Evolutionary conservation across 2,888 invertebrate genomes (phyloP), one percentile per base, ranked within the genome.

Genomic region (Latheticus oryzae): DNA sequence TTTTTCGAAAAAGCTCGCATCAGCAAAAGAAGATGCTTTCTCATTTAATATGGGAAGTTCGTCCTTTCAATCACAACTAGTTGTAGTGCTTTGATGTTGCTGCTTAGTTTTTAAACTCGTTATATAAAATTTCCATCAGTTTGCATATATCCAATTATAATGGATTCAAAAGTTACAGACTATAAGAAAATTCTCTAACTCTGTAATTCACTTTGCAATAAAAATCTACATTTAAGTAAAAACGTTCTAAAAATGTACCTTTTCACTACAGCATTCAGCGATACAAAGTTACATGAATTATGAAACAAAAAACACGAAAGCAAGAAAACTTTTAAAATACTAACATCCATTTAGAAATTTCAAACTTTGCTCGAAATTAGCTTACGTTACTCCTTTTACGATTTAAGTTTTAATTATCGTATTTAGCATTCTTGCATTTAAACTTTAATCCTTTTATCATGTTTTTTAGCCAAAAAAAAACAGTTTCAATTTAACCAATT

Each of bases 201-300:
- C 11, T 37, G 1, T 19, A 19, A n/a, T 19, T 8, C 7, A 37
- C 13, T 13, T 7, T 32, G 12, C 15, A 32, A 35, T 35, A 35
- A 35, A 35, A 35, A 35, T 35, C 35, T 35, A 4, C 35, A 35
- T 35, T 17, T 35, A 13, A 35, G 16, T 19, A 35, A 9, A 16
- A 35, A 17, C n/a, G 16, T 35, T 17, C 19, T 35, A 5, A 35
- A 16, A 11, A 8, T 11, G 23, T 23, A 23, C 38, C 35, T 38
- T 21, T 38, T 16, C 37, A 17, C 35, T 35, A 11, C 38, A 38
- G 7, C 5, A 9, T 38, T 23, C 8, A 9, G 7, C 8, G 26
- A 26, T 23, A 37, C 35, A 35, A 24, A 40, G 40, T 26, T 42
- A 42, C 42, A 42, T 42, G 26, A 26, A 42, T 15, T 26, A 26